Evolutionary conservation across 2,113 vertebrate species (phyloP).

Genomic region (Ictalurus furcatus): DNA sequence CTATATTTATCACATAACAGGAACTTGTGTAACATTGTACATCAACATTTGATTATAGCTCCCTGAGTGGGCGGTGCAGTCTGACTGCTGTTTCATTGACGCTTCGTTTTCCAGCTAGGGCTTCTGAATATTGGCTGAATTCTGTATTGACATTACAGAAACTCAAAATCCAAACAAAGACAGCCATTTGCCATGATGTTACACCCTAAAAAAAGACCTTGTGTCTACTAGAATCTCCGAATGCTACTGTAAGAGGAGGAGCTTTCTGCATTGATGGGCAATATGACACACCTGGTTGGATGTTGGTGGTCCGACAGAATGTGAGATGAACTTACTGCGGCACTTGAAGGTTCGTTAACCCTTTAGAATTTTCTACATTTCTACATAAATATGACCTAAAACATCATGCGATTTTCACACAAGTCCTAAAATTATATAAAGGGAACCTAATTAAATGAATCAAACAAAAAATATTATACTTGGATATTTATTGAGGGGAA

Average conservation of each 20-base stretch:
- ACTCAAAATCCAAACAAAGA: background rate
- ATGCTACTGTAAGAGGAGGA: background rate
- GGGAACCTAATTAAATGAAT: no score
- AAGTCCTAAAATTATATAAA: no score
- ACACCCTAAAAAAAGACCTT: background rate
- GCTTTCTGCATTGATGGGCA: background rate
- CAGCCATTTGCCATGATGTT: background rate
- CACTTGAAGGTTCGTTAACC: no score
- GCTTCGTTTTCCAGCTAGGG: background rate
- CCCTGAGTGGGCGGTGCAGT: background rate
- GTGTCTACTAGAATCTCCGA: background rate
- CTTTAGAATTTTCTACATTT: no score
- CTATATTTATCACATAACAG: background rate
- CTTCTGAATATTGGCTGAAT: background rate
- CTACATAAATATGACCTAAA: no score
- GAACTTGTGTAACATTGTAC: constrained; percentile 13
- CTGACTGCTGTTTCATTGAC: background rate
- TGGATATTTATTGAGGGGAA: no score
- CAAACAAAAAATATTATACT: no score
- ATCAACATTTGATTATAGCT: background rate
- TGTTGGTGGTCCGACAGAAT: background rate
- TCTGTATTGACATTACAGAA: background rate
- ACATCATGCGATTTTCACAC: no score
- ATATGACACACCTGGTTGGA: background rate
- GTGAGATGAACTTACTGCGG: background rate